phyloP scores from a whole-genome alignment of 2,797 vertebrate species.

The Sparus aurata region DNA sequence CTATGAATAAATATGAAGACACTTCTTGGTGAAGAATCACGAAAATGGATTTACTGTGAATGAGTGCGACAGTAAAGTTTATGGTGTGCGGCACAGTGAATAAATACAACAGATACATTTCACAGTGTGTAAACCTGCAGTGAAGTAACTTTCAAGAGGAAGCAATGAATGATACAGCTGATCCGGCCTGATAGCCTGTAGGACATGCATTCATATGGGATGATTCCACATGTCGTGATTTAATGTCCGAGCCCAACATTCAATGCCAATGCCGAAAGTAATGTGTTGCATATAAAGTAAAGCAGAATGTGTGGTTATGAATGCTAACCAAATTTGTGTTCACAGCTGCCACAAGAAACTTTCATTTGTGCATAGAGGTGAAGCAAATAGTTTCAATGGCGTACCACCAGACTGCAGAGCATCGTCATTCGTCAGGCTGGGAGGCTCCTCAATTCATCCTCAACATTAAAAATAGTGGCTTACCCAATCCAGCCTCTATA shows the following conservation, averaged over 20 bases:
- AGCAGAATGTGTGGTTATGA: too few relatives aligned
- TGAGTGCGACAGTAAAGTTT: not conserved
- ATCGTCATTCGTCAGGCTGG: too few relatives aligned
- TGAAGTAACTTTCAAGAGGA: not conserved
- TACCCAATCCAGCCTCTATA: too few relatives aligned
- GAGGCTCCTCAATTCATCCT: too few relatives aligned
- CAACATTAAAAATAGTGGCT: too few relatives aligned
- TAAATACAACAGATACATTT: not conserved
- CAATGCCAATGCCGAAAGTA: not conserved
- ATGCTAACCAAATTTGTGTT: too few relatives aligned
- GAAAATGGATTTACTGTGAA: not conserved
- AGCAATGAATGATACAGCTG: not conserved
- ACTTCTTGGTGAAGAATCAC: not conserved
- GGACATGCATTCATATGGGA: not conserved
- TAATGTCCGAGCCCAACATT: not conserved
- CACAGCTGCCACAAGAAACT: too few relatives aligned
- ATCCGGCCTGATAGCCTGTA: not conserved
- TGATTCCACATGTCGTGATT: not conserved
- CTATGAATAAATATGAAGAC: slow-evolving; percentile 17
- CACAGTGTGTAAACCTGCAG: not conserved
- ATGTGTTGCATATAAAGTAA: too few relatives aligned
- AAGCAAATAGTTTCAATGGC: too few relatives aligned
- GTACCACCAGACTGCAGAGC: too few relatives aligned
- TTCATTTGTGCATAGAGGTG: too few relatives aligned
- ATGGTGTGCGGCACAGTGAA: not conserved